Conservation (phyloP, 2,888 invertebrate genomes). For the Glomeris marginata region DNA sequence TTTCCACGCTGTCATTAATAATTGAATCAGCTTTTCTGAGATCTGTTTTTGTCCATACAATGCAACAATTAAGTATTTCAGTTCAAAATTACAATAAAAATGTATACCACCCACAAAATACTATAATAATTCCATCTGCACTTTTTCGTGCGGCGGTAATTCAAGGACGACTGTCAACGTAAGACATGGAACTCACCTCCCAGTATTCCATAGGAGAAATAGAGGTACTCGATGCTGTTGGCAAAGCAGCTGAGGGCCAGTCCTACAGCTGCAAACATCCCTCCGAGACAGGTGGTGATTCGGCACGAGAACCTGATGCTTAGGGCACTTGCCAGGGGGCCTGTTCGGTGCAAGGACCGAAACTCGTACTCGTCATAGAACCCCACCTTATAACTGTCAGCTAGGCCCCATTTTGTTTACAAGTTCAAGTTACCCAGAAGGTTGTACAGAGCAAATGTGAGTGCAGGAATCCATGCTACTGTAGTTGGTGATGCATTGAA, state of each 20-base stretch:
- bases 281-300: slow-evolving; percentile 67
- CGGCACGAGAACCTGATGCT: slow-evolving; percentile 70
- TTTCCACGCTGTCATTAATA: too few species aligned
- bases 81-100: too few species aligned
- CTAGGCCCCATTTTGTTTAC: too few species aligned
- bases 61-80: too few species aligned
- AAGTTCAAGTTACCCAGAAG: slow-evolving; percentile 48
- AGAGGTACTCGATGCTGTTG: slow-evolving; percentile 58
- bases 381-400: too few species aligned
- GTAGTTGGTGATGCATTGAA: slow-evolving; percentile 55
- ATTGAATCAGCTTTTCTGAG: too few species aligned
- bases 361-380: not conserved
- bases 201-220: slow-evolving; percentile 45
- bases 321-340: slow-evolving; percentile 68
- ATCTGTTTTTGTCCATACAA: too few species aligned
- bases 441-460: slow-evolving; percentile 76
- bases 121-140: too few species aligned
- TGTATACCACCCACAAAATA: too few species aligned
- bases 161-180: not conserved
- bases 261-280: slow-evolving; percentile 62
- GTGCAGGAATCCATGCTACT: slow-evolving; percentile 69
- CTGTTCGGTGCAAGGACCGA: slow-evolving; percentile 36
- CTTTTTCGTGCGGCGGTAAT: not conserved
- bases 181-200: slow-evolving; percentile 18
- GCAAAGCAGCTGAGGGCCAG: slow-evolving; percentile 73